A percentile compares a stretch with the other conserved stretches of the same genome.
Evolutionary conservation across 1,140 invertebrate species (phyloP).

Genomic region (Papilio aristodemus): DNA sequence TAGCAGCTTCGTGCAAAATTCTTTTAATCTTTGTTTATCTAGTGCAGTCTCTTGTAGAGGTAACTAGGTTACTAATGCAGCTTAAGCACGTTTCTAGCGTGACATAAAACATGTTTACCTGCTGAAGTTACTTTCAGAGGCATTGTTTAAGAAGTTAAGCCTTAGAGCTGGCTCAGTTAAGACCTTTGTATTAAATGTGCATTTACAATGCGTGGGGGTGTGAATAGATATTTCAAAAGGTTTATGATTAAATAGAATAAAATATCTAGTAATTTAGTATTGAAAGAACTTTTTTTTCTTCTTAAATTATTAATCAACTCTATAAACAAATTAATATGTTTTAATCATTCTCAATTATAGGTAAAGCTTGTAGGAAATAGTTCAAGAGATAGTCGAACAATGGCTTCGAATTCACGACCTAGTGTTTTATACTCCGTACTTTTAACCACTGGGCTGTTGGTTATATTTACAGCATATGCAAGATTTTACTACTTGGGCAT

Average conservation of each 20-base stretch:
- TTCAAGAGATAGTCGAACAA: no score
- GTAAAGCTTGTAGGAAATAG: no score
- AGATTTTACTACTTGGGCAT: constrained; percentile 50
- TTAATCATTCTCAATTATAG: no score
- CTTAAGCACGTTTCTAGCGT: not conserved
- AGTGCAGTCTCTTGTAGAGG: not conserved
- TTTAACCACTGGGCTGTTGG: no score
- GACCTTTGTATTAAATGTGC: constrained; percentile 52
- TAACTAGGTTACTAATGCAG: not conserved
- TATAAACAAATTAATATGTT: no score
- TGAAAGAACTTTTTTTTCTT: no score
- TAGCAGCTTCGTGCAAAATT: not conserved
- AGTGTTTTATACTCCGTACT: no score
- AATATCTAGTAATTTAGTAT: not conserved
- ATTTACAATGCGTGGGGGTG: constrained; percentile 47
- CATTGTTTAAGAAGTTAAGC: constrained; percentile 51
- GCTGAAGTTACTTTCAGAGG: constrained; percentile 45
- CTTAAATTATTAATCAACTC: no score
- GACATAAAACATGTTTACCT: constrained; percentile 43
- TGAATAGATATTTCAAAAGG: constrained; percentile 41
- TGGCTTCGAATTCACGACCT: no score
- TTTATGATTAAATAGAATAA: not conserved
- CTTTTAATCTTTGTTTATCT: not conserved
- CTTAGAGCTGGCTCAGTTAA: constrained; percentile 44
- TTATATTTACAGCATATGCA: no score